phyloP scores from a whole-genome alignment of 2,888 invertebrate genomes.

The Incurvaria masculella region DNA sequence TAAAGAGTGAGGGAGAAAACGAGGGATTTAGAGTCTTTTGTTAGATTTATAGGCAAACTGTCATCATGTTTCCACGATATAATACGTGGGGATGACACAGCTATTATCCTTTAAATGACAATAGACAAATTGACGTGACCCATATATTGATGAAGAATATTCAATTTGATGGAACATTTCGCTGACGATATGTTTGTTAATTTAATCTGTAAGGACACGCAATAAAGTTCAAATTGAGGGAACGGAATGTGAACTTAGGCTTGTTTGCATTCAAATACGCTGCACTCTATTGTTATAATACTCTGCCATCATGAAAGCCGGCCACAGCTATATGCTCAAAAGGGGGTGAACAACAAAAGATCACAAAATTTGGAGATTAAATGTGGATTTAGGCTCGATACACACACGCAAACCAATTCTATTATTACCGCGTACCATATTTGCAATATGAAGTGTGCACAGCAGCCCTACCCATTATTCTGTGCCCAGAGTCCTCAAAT shows the following conservation, averaged over 20 bases:
- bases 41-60: no score
- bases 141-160: slow-evolving; percentile 51
- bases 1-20: no score
- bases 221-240: slow-evolving; percentile 1
- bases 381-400: slow-evolving; percentile 52
- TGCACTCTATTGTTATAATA: slow-evolving; percentile 10
- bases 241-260: not conserved
- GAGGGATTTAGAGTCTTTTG: no score
- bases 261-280: slow-evolving; percentile 12
- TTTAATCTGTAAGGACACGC: not conserved
- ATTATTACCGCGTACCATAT: no score
- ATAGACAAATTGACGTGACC: slow-evolving; percentile 55
- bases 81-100: slow-evolving; percentile 44
- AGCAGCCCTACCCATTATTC: no score
- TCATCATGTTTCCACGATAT: slow-evolving; percentile 51
- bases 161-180: slow-evolving; percentile 15
- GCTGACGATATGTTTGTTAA: not conserved
- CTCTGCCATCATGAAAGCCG: slow-evolving; percentile 19
- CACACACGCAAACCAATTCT: no score
- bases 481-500: no score
- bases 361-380: slow-evolving; percentile 54
- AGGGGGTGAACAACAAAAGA: slow-evolving; percentile 47
- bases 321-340: slow-evolving; percentile 29
- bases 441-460: no score
- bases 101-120: slow-evolving; percentile 56